These are phyloP conservation scores for Pantherophis guttatus DNA, from an alignment of 2,113 vertebrate species.

Conservation along the genomic window DNA sequence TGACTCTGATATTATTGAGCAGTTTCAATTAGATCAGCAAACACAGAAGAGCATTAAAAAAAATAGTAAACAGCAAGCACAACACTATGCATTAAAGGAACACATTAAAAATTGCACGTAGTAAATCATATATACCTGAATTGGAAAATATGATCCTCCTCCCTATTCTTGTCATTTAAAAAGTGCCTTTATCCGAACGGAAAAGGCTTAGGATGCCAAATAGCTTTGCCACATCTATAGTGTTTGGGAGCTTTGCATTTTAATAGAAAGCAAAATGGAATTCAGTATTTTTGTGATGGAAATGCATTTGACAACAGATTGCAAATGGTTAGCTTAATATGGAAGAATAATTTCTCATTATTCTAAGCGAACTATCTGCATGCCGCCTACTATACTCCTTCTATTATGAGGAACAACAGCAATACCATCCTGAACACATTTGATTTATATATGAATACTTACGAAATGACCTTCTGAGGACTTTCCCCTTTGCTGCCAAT, in stretches of 20 bases:
- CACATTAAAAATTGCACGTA: not conserved
- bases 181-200: not conserved
- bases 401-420: not conserved
- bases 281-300: slow-evolving; percentile 4
- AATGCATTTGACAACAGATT: slow-evolving; percentile 9
- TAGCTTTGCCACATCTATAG: not conserved
- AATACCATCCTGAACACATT: not conserved
- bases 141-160: not conserved
- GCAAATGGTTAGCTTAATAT: not conserved
- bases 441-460: slow-evolving; percentile 32
- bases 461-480: slow-evolving; percentile 12
- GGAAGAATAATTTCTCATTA: not conserved
- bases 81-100: not conserved
- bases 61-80: not conserved
- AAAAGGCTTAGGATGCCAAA: not conserved
- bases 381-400: slow-evolving; percentile 16
- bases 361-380: not conserved
- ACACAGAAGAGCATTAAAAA: not conserved
- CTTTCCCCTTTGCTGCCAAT: not conserved
- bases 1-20: not conserved
- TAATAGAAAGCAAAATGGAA: not conserved
- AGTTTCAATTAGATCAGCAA: not conserved
- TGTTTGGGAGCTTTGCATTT: not conserved
- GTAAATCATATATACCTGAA: not conserved
- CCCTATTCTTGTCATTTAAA: not conserved